Percentiles rank a stretch among this genome's conserved stretches.
Evolutionary conservation across 1,140 invertebrate species (phyloP).

Genomic region (Aleiodes sp.): DNA sequence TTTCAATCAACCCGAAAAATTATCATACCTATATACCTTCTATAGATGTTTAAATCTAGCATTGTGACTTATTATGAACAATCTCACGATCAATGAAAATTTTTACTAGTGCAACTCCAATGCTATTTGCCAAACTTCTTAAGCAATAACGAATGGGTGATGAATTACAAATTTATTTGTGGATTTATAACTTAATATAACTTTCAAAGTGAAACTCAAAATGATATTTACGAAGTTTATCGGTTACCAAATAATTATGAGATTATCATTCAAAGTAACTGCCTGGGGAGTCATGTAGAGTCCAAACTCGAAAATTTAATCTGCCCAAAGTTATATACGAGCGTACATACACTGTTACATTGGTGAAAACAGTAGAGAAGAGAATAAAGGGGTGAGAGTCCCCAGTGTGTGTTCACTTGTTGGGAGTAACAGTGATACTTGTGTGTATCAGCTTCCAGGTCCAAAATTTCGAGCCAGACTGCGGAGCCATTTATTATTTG

Average conservation of each 20-base stretch:
- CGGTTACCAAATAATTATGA: background rate
- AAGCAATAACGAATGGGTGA: too few relatives aligned
- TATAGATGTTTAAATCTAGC: too few relatives aligned
- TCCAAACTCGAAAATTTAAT: constrained; percentile 9
- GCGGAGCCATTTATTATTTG: constrained; percentile 25
- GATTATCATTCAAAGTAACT: background rate
- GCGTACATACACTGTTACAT: background rate
- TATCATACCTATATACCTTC: too few relatives aligned
- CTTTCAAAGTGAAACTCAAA: too few relatives aligned
- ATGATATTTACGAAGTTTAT: background rate
- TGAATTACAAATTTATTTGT: too few relatives aligned
- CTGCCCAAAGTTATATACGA: background rate
- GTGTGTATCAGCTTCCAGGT: constrained; percentile 2
- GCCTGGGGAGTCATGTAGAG: background rate
- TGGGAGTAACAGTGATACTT: background rate
- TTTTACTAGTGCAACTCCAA: too few relatives aligned
- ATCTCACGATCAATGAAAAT: too few relatives aligned
- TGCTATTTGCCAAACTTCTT: too few relatives aligned
- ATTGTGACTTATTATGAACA: too few relatives aligned
- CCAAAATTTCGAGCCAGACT: constrained; percentile 14
- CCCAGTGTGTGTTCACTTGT: background rate
- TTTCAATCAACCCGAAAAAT: too few relatives aligned
- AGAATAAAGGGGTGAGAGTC: background rate
- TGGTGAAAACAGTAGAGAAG: background rate
- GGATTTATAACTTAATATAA: too few relatives aligned